Evolutionary conservation across 2,797 vertebrate species (phyloP), one percentile per base, ranked within the genome.

Genomic region (Esox lucius): DNA sequence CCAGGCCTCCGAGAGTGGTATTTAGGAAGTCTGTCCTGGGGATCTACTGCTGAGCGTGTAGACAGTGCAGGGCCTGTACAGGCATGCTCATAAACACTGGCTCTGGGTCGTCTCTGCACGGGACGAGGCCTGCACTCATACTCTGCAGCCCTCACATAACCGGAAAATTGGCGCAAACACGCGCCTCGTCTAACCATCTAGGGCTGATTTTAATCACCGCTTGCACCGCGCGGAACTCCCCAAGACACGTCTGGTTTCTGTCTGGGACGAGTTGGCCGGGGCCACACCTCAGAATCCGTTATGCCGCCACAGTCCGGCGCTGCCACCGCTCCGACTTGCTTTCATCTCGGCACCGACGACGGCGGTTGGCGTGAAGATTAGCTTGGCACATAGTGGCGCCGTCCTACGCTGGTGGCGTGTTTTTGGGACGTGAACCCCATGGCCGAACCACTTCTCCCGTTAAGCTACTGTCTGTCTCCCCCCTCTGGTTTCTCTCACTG

Each of bases 201-300:
- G 72, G 76, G 71, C 80, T 79, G 85, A 76, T 84, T 80, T 90
- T 88, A 90, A 90, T 92, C 89, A 91, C 84, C 85, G 83, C 85
- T 82, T 70, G 76, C 79, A 78, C 76, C 71, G 78, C 64, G 64
- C 75, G 16, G 75, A 87, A 84, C 88, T 83, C 76, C 86, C 85
- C 78, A 79, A 85, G 89, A 89, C 68, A 70, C 77, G 79, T 88
- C 90, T 87, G 85, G 78, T 88, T 87, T 89, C 83, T 88, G 88
- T 91, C 89, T 90, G 85, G 81, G 75, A 68, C 48, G 70, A 80
- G 79, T 81, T 68, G 65, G 79, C 80, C 66, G 49, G 80, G 42
- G 42, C 42, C 64, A 75, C 61, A 35, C 76, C 24, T 28, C 65
- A 15, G 35, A 31, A 33, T 67, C 2, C 15, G 6, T 33, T 17